Evolutionary conservation across 2,797 vertebrate genomes (phyloP), one percentile per base, ranked within the genome.

Genomic region (Meda fulgida): DNA sequence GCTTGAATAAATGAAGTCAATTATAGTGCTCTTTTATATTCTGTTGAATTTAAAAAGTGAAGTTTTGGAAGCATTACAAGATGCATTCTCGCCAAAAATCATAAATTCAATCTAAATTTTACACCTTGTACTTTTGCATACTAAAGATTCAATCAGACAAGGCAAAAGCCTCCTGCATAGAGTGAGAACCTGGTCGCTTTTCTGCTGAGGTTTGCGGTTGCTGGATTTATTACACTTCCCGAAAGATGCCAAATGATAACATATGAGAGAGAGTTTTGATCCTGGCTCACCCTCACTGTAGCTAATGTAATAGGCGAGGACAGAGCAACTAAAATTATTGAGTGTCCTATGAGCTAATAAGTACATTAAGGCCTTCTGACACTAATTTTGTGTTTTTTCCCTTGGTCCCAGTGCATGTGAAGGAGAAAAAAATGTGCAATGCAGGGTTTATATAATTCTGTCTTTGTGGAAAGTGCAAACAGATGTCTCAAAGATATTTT

Each of bases 211-310:
- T 86, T 69, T 73, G 76, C 46, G 38, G 65, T 60, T 65, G 46
- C 40, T 55, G 48, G 60, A 80, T 80, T 82, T 80, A 86, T 86
- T 73, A 80, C 31, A 70, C 80, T 83, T 80, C 67, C 60, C 70
- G 76, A 71, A 67, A 34, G 76, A 81, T 53, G 46, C 83, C 66
- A 85, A 83, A 86, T 81, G 78, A 80, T 70, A 81, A 87, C 83
- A 83, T 60, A 80, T 82, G 55, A 78, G 69, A 60, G 70, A 29
- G 53, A 1, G 34, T 66, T 80, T 10, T 80, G 65, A 79, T 78
- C 82, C 65, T 65, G 31, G 46, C 58, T 73, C 53, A 11, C 72
- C 23, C n/a, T 78, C 79, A 63, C 29, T 84, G 43, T 46, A 82
- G 81, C 67, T 36, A 67, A 60, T 72, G 40, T 58, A 60, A 69